Evolutionary conservation across 2,113 vertebrate species (phyloP).

Genomic region (Tauraco erythrolophus): DNA sequence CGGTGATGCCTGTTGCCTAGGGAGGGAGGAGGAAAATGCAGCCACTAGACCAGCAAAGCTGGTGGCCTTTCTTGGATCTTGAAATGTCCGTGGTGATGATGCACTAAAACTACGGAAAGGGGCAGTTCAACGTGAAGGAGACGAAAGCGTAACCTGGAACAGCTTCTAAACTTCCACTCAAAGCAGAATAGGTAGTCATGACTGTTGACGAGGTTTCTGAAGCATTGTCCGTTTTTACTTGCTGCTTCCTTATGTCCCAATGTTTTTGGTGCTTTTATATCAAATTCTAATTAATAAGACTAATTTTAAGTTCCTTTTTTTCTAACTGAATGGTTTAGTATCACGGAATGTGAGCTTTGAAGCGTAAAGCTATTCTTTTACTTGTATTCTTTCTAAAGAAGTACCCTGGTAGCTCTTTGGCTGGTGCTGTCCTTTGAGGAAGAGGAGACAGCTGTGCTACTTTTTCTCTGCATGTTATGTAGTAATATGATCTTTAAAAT

Average conservation of each 20-base stretch:
- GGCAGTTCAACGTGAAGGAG: background rate
- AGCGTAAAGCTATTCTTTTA: background rate
- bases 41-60: background rate
- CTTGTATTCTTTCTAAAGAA: background rate
- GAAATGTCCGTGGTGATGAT: background rate
- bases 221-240: background rate
- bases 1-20: background rate
- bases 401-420: background rate
- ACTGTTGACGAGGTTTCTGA: background rate
- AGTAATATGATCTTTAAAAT: background rate
- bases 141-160: background rate
- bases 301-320: background rate
- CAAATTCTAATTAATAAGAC: background rate
- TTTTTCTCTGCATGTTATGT: background rate
- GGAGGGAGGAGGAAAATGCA: background rate
- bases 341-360: background rate
- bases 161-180: background rate
- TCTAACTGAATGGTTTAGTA: background rate
- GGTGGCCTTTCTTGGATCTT: background rate
- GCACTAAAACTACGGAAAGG: background rate
- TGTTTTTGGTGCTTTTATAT: background rate
- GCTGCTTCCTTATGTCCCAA: background rate
- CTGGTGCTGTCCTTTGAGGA: background rate
- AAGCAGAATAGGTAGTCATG: background rate
- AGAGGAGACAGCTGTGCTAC: background rate